Conservation (phyloP, 2,888 invertebrate genomes). For the Xylota segnis region DNA sequence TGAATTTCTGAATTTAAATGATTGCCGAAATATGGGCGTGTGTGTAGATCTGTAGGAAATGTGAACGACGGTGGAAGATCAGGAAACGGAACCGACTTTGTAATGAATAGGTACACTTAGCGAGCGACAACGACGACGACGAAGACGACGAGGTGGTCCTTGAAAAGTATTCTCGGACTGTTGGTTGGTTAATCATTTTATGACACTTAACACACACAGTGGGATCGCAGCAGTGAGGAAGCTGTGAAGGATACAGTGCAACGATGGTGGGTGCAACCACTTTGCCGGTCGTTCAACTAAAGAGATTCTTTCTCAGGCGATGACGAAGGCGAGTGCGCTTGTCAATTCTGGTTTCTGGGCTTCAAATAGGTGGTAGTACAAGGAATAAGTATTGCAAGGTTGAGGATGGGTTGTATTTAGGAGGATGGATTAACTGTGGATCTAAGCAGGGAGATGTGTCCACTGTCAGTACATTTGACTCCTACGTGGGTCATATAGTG, state of each 20-base stretch:
- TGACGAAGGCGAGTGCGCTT: conserved; percentile 17
- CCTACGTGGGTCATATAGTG: no score
- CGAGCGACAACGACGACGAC: background rate
- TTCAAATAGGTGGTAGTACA: no score
- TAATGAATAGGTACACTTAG: conserved; percentile 1
- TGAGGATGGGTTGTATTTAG: no score
- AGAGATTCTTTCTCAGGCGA: background rate
- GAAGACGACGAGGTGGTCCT: conserved; percentile 2
- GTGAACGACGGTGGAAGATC: background rate
- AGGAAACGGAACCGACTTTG: conserved; percentile 57
- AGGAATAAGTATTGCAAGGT: no score
- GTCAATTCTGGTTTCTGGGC: conserved; percentile 15
- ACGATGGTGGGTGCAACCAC: conserved; percentile 16
- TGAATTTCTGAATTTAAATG: conserved; percentile 49
- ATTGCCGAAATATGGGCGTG: conserved; percentile 20
- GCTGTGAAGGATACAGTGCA: conserved; percentile 12
- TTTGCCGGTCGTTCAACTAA: conserved; percentile 53
- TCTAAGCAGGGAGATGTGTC: no score
- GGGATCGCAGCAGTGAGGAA: background rate
- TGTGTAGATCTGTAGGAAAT: background rate
- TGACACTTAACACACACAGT: background rate
- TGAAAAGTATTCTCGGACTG: conserved; percentile 25
- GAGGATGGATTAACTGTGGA: no score
- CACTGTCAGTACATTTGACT: no score
- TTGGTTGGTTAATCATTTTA: conserved; percentile 14